Evolutionary conservation across 2,888 invertebrate genomes (phyloP), one percentile per base, ranked within the genome.

Genomic region (Junonia oenone): DNA sequence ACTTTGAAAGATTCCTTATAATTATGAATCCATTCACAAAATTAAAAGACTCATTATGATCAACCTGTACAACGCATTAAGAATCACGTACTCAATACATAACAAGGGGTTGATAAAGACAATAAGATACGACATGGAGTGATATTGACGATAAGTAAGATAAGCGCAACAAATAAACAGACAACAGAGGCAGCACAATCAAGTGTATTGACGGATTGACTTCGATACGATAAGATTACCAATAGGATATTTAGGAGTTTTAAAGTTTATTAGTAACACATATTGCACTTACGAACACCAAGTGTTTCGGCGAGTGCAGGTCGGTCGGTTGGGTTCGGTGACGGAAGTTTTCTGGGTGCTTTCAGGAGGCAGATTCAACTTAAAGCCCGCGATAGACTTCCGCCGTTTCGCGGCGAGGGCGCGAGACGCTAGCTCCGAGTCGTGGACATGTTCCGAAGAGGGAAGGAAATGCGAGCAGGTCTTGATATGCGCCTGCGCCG

Each of bases 401-500:
- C 90, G 81, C 55, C 90, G 79, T 67, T 90, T 90, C 40, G 90
- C 90, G 15, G 86, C 90, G 9, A 90, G 75, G 35, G 90, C 90
- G 38, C 90, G 77, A 8, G 86, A 73, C 4, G 90, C 90, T 22
- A 90, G 72, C 59, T 88, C 87, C 3, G 78, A 64, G 66, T 81
- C 80, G 63, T 81, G 82, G 56, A 67, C 62, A 47, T 72, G 78
- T 38, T 88, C 89, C 50, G 83, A 72, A 35, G 83, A 67, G 52
- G 83, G 65, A 53, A 78, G 68, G 51, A 75, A 65, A 26, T 82
- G 83, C 43, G 85, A 73, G 73, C 90, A 90, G 47, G 82, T 83
- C 70, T 73, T 83, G 71, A 89, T 76, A 68, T 90, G 90, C 82
- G 90, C 90, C 69, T 90, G 90, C 81, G 88, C 79, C 55, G 84